Conservation (phyloP, 1,140 invertebrate genomes). For the Trypoxylus dichotomus region DNA sequence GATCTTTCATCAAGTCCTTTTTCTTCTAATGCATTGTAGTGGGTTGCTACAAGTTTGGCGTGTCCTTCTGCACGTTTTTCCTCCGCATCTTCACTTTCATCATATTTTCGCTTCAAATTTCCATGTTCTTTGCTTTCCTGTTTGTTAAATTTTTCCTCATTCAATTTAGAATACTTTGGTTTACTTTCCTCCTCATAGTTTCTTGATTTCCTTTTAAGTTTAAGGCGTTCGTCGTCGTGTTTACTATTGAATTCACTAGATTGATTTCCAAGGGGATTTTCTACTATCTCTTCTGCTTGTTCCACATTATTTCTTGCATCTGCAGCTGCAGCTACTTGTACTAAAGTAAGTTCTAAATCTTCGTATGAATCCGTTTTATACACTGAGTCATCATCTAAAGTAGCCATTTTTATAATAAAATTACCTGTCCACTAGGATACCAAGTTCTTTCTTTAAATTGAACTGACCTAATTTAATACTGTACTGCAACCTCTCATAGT, state of each 20-base stretch:
- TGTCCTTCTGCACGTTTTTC: constrained; percentile 47
- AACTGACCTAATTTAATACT: no score
- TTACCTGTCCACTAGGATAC: not conserved
- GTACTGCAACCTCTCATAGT: no score
- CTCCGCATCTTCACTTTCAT: not conserved
- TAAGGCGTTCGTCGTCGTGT: not conserved
- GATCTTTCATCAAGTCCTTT: constrained; percentile 76
- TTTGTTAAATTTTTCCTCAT: not conserved
- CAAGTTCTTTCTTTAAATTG: no score
- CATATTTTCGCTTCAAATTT: not conserved
- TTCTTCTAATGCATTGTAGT: constrained; percentile 85
- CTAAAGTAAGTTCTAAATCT: constrained; percentile 49
- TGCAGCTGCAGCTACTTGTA: constrained; percentile 49
- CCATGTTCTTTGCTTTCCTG: not conserved
- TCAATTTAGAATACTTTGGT: not conserved
- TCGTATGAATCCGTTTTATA: constrained; percentile 28
- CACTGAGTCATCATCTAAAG: constrained; percentile 7
- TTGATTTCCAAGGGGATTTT: not conserved
- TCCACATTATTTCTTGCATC: constrained; percentile 43
- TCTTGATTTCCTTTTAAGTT: not conserved
- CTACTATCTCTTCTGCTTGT: constrained; percentile 1
- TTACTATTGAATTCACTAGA: not conserved
- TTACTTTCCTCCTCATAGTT: not conserved
- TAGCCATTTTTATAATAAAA: constrained; percentile 19
- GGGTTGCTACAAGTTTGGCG: constrained; percentile 71